Conservation (phyloP, 2,797 vertebrate genomes). For the Danio tinwini region DNA sequence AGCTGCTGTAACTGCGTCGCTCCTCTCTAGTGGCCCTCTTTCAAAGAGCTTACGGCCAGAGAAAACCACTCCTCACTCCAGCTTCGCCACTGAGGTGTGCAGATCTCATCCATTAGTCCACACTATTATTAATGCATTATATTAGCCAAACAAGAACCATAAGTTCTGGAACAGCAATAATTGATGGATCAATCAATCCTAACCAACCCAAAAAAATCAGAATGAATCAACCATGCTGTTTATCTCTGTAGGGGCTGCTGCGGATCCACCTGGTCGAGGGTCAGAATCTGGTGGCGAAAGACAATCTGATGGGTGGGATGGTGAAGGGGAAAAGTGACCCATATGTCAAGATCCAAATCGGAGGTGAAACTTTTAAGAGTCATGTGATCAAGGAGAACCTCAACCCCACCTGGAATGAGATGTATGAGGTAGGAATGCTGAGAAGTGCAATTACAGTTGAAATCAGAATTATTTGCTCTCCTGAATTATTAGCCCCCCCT, state of each 20-base stretch:
- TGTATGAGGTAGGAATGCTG: conserved; percentile 69
- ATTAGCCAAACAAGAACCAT: neutral
- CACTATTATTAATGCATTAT: neutral
- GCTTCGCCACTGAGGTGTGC: conserved; percentile 87
- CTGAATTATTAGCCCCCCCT: too few relatives aligned
- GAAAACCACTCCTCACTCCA: conserved; percentile 78
- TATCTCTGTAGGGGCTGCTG: conserved; percentile 80
- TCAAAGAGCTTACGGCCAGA: conserved; percentile 68
- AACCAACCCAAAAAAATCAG: neutral
- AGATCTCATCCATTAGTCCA: neutral
- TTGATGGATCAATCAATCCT: neutral
- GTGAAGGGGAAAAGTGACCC: conserved; percentile 93
- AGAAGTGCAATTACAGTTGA: conserved; percentile 80
- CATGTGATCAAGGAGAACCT: conserved; percentile 89
- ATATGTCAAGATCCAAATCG: conserved; percentile 77
- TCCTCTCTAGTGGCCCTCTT: conserved; percentile 58
- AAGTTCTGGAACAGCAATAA: neutral
- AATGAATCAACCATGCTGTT: neutral
- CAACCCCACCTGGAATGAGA: conserved; percentile 90
- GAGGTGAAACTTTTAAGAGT: conserved; percentile 79
- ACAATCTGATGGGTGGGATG: conserved; percentile 87
- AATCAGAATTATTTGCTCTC: too few relatives aligned
- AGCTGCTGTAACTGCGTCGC: conserved; percentile 66
- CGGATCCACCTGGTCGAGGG: conserved; percentile 88
- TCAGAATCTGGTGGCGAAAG: conserved; percentile 88